Evolutionary conservation across 1,140 invertebrate species (phyloP).

Genomic region (Reticulitermes speratus): DNA sequence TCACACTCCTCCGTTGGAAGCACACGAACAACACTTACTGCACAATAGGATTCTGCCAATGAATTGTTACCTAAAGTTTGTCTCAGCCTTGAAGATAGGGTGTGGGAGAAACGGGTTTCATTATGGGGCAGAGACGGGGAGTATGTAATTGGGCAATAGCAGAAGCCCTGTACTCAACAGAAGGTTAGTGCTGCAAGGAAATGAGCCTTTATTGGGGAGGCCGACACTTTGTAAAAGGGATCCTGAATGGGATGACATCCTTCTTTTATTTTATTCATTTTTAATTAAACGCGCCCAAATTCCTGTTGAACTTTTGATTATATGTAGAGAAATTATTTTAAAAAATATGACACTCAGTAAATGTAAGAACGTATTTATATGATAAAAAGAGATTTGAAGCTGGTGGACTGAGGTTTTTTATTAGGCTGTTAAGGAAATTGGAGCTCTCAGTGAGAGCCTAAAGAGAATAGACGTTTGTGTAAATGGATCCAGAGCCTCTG

Average conservation of each 20-base stretch:
- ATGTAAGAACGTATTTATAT: no score
- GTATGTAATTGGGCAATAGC: constrained; percentile 1
- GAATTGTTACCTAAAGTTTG: background rate
- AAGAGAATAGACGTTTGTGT: no score
- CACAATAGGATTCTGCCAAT: background rate
- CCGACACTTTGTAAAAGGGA: background rate
- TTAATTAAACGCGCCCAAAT: background rate
- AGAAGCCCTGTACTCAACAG: background rate
- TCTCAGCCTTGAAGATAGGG: background rate
- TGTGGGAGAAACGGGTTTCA: constrained; percentile 9
- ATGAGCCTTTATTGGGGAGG: background rate
- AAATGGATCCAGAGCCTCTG: no score
- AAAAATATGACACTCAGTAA: no score
- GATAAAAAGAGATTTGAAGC: no score
- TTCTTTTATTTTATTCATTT: background rate
- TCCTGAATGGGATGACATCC: background rate
- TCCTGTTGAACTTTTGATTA: background rate
- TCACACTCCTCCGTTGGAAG: no score
- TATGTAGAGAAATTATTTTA: no score
- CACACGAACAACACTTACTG: background rate
- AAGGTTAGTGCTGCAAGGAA: background rate
- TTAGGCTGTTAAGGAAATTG: no score
- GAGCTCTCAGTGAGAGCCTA: no score
- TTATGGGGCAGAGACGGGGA: background rate
- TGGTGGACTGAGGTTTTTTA: no score